Evolutionary conservation across 2,797 vertebrate species (phyloP).

Genomic region (Choloepus didactylus): DNA sequence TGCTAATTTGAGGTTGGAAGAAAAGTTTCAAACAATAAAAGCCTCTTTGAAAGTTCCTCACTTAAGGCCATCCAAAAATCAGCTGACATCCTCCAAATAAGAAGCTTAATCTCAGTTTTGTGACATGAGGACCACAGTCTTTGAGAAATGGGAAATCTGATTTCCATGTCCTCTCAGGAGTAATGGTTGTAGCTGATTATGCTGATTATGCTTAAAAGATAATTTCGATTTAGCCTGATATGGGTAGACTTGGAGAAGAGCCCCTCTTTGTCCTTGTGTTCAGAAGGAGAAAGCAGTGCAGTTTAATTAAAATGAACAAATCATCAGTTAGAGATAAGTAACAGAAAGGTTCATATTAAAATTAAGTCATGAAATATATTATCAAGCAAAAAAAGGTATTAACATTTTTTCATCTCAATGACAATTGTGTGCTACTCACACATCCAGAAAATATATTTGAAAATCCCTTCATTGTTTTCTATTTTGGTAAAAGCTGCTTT

Average conservation of each 20-base stretch:
- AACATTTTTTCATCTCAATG: neutral
- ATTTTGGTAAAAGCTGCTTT: slow-evolving; percentile 1
- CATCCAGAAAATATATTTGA: neutral
- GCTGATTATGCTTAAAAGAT: slow-evolving; percentile 43
- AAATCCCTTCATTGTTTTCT: neutral
- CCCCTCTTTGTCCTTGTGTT: slow-evolving; percentile 45
- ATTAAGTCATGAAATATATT: slow-evolving; percentile 4
- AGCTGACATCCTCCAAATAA: neutral
- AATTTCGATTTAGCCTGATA: slow-evolving; percentile 29
- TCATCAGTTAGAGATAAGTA: slow-evolving; percentile 35
- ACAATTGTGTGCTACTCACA: neutral
- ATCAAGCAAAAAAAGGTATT: neutral
- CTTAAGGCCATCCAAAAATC: slow-evolving; percentile 23
- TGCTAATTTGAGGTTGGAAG: neutral
- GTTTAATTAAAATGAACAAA: slow-evolving; percentile 70
- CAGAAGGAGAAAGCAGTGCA: neutral
- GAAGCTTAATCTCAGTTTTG: slow-evolving; percentile 4
- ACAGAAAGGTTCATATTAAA: slow-evolving; percentile 38
- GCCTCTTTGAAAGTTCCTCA: slow-evolving; percentile 7
- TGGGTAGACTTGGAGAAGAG: slow-evolving; percentile 53
- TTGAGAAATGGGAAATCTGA: neutral
- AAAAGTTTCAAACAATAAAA: slow-evolving; percentile 8
- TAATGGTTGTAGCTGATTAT: slow-evolving; percentile 40
- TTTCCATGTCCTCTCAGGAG: slow-evolving; percentile 12
- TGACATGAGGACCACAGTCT: neutral